Evolutionary conservation across 2,888 invertebrate species (phyloP).

Genomic region (Marasmarcha lunaedactyla): DNA sequence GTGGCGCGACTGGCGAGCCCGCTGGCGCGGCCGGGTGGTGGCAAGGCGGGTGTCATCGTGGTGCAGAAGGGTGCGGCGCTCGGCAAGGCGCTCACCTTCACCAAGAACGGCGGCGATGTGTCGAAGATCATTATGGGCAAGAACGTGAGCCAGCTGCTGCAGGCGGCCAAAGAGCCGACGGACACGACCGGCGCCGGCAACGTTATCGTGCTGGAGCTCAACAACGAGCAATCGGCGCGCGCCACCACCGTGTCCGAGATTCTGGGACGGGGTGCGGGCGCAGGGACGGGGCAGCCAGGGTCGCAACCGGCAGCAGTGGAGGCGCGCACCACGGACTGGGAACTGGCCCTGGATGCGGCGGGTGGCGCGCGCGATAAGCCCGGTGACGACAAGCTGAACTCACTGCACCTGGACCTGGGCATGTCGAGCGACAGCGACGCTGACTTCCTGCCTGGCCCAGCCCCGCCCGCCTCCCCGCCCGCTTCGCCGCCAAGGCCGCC

Average conservation of each 20-base stretch:
- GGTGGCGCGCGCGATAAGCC: constrained; percentile 28
- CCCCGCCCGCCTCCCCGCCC: not conserved
- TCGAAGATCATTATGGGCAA: constrained; percentile 66
- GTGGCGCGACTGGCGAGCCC: constrained; percentile 54
- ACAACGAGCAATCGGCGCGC: constrained; percentile 55
- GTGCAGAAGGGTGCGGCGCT: constrained; percentile 69
- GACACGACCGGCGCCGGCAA: constrained; percentile 50
- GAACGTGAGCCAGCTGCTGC: constrained; percentile 56
- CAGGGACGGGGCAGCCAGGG: constrained; percentile 29
- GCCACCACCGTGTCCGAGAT: constrained; percentile 61
- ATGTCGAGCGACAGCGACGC: constrained; percentile 63
- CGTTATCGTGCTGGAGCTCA: constrained; percentile 58
- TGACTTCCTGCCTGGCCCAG: not conserved
- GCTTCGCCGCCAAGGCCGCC: not conserved
- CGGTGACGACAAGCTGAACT: constrained; percentile 52
- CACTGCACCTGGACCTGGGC: constrained; percentile 55
- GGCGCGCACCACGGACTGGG: constrained; percentile 68
- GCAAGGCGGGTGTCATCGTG: constrained; percentile 71
- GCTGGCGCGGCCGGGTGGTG: constrained; percentile 48
- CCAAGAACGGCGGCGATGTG: constrained; percentile 59
- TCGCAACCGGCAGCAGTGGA: constrained; percentile 76
- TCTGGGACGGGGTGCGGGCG: constrained; percentile 32
- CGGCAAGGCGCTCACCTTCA: constrained; percentile 57
- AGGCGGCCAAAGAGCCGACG: constrained; percentile 45
- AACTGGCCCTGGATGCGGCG: constrained; percentile 71